These are phyloP conservation scores for Seriola dumerili DNA, from an alignment of 2,113 vertebrate genomes.

Conservation along the genomic window DNA sequence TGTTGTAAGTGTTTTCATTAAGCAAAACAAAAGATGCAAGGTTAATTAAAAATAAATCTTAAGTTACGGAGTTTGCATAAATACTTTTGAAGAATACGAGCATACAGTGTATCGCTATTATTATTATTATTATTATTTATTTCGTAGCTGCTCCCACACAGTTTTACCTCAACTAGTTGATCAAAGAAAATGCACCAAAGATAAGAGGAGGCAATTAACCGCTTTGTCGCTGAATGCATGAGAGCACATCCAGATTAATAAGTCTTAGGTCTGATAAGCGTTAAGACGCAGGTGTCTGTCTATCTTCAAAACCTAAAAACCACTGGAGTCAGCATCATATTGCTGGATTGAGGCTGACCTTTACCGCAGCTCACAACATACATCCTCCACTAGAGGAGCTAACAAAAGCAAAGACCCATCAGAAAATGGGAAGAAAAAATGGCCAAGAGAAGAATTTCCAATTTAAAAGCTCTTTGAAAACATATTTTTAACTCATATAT, in stretches of 20 bases:
- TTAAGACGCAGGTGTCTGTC: constrained; percentile 24
- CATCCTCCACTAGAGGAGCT: background rate
- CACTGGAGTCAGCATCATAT: background rate
- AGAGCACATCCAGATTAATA: constrained; percentile 45
- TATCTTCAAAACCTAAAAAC: background rate
- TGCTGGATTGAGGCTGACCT: background rate
- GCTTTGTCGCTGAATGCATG: constrained; percentile 46
- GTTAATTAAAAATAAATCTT: constrained; percentile 9
- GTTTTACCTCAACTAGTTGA: constrained; percentile 5
- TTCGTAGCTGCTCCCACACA: background rate
- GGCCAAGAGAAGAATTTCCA: background rate
- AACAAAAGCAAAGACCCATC: background rate
- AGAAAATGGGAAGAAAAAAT: background rate
- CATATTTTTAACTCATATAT: background rate
- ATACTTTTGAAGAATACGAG: constrained; percentile 3
- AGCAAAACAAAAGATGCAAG: constrained; percentile 20
- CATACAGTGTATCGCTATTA: background rate
- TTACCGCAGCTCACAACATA: background rate
- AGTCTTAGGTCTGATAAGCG: constrained; percentile 42
- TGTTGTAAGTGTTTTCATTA: background rate
- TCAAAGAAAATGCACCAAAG: constrained; percentile 40
- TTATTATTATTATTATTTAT: background rate
- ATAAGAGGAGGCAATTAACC: constrained; percentile 61
- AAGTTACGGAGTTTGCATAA: constrained; percentile 4
- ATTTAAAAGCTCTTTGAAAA: background rate